phyloP scores from a whole-genome alignment of 2,888 invertebrate genomes.

The Osedax frankpressi region DNA sequence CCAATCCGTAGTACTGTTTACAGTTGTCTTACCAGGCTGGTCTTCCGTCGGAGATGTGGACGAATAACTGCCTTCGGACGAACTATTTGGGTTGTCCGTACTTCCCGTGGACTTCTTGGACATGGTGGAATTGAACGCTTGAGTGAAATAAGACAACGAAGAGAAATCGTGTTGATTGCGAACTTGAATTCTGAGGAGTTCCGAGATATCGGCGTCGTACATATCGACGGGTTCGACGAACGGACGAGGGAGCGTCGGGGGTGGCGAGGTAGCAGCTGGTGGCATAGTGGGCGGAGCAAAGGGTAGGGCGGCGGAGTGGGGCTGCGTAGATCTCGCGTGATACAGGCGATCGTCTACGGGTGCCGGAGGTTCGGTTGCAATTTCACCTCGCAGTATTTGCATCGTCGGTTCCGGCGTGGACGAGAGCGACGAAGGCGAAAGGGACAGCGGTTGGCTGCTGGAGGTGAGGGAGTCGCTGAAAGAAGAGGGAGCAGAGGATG shows the following conservation, averaged over 20 bases:
- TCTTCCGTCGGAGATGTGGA: not conserved
- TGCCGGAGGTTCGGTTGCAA: too few species aligned
- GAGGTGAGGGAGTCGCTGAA: too few species aligned
- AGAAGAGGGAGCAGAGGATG: too few species aligned
- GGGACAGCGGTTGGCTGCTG: too few species aligned
- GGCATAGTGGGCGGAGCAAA: not conserved
- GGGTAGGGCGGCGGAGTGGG: not conserved
- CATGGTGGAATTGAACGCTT: not conserved
- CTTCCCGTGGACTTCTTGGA: not conserved
- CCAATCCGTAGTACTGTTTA: constrained; percentile 62
- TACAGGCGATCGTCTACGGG: too few species aligned
- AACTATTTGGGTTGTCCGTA: not conserved
- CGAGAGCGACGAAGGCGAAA: too few species aligned
- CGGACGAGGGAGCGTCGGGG: too few species aligned
- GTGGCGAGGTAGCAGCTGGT: not conserved
- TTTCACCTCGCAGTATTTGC: too few species aligned
- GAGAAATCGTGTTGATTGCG: not conserved
- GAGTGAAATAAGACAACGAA: not conserved
- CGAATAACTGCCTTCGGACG: not conserved
- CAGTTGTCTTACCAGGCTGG: constrained; percentile 38
- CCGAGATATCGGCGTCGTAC: not conserved
- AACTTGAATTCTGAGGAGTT: not conserved
- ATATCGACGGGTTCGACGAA: not conserved
- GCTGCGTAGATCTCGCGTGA: too few species aligned
- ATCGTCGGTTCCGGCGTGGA: too few species aligned